Percentiles rank a stretch among this genome's conserved stretches.
Evolutionary conservation across 2,797 vertebrate genomes (phyloP).

Genomic region (Lepilemur ruficaudatus): DNA sequence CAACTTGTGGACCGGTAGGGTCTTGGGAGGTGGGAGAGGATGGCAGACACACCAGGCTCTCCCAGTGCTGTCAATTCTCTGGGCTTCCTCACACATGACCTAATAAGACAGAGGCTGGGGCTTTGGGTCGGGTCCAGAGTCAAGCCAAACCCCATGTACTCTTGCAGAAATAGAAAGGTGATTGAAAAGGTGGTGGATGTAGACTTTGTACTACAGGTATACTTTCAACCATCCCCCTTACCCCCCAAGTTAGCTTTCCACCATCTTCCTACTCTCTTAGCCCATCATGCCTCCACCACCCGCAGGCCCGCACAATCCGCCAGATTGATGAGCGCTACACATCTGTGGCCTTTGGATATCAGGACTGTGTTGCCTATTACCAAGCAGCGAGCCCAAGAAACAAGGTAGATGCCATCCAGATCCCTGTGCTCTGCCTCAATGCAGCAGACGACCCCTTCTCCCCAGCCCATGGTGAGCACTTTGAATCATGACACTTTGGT

Average conservation of each 20-base stretch:
- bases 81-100: background rate
- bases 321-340: conserved; percentile 91
- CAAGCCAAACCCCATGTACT: background rate
- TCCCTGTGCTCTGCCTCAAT: conserved; percentile 90
- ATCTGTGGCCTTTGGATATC: conserved; percentile 87
- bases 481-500: background rate
- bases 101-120: background rate
- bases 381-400: conserved; percentile 85
- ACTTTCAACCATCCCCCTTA: background rate
- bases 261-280: background rate
- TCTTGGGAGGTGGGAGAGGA: background rate
- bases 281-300: background rate
- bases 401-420: conserved; percentile 83
- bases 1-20: conserved; percentile 42
- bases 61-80: background rate
- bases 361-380: conserved; percentile 87
- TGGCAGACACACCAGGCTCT: background rate
- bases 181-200: conserved; percentile 87
- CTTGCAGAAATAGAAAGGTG: conserved; percentile 86
- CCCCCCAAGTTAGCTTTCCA: background rate
- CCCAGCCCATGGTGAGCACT: conserved; percentile 82
- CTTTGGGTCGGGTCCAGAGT: background rate
- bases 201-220: conserved; percentile 88
- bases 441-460: conserved; percentile 91
- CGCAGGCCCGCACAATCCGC: conserved; percentile 86